These are phyloP conservation scores for Leptatherina wallacei DNA, from an alignment of 2,797 vertebrate species.

Conservation along the genomic window DNA sequence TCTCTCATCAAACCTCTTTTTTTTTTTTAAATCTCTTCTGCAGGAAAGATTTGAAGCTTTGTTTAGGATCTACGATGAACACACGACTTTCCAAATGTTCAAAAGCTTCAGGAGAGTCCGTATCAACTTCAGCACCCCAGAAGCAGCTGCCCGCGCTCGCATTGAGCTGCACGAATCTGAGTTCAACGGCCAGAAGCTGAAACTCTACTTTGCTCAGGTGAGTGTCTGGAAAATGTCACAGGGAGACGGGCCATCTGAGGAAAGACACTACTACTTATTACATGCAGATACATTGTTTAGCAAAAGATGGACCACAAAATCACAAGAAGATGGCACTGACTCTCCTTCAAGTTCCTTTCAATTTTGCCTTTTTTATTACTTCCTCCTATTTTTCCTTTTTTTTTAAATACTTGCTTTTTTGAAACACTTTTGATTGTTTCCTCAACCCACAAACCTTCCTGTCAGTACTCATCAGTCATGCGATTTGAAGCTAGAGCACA, in stretches of 20 bases:
- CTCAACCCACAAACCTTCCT: conserved; percentile 9
- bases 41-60: conserved; percentile 96
- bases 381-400: not conserved
- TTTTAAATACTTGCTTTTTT: not conserved
- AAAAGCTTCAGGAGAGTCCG: conserved; percentile 96
- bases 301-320: not conserved
- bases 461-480: conserved; percentile 44
- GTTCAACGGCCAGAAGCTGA: conserved; percentile 93
- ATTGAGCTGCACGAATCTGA: conserved; percentile 95
- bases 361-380: not conserved
- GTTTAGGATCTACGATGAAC: conserved; percentile 92
- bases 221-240: conserved; percentile 43
- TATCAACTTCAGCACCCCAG: conserved; percentile 96
- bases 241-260: conserved; percentile 9
- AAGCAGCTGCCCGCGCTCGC: conserved; percentile 92
- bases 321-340: not conserved
- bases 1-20: not conserved
- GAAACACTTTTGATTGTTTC: conserved; percentile 30
- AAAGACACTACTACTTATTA: conserved; percentile 18
- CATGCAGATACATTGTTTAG: not conserved
- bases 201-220: conserved; percentile 97
- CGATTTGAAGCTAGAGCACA: conserved; percentile 8
- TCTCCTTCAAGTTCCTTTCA: conserved; percentile 3
- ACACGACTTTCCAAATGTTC: conserved; percentile 93
- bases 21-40: not conserved